Evolutionary conservation across 2,797 vertebrate genomes (phyloP), one percentile per base, ranked within the genome.

Genomic region (Selene dorsalis): DNA sequence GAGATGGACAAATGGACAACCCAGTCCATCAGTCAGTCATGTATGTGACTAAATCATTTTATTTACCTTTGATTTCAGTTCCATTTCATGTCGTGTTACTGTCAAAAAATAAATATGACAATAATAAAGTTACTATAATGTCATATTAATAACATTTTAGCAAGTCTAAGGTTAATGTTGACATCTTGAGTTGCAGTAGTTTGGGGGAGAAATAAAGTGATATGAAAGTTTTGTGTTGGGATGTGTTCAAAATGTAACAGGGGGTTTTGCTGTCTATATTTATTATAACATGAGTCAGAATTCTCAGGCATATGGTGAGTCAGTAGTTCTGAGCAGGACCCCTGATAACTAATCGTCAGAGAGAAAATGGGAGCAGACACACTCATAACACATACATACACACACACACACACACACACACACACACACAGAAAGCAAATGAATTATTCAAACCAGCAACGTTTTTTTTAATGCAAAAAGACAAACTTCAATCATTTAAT

Each of bases 381-480:
- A 65, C 41, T 76, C 66, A 73, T 24, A 30, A 60, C 47, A 65
- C 32, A 80, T 45, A 69, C 20, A 38, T 16, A 75, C 12, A 60
- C 45, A 82, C 52, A 64, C 48, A 76, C 56, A 64, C 55, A 81
- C 14, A 61, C 48, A 76, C 56, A 60, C 56, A 83, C 16, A 52
- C 35, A 52, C 39, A 69, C 30, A 74, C 63, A 73, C 26, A 61
- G 76, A 71, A 87, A 75, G 76, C 58, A 75, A 57, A 86, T 88
- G 11, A 80, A 91, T 91, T 84, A 92, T 90, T 90, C 79, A 90
- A 57, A 61, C 66, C 47, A 24, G 45, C 69, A 68, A 55, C 59
- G 32, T 39, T 69, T 79, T 89, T 89, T 85, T 72, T n/a, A n/a
- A 83, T 87, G 81, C 82, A 88, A 83, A 88, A 91, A 79, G 83